Evolutionary conservation across 2,797 vertebrate genomes (phyloP).

Genomic region (Cichlasoma orientale): DNA sequence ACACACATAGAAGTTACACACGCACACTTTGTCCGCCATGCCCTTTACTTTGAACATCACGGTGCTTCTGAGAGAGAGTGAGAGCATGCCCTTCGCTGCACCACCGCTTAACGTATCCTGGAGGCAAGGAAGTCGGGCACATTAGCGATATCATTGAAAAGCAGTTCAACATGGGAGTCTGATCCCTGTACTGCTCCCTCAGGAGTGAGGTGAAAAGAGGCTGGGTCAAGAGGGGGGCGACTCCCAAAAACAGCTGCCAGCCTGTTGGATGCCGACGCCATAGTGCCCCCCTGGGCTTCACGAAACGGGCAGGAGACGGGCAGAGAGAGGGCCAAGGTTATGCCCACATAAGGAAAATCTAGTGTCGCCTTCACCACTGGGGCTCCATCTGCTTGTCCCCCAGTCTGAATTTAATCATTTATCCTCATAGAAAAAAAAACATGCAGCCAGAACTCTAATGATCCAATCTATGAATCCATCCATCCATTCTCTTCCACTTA

Average conservation of each 20-base stretch:
- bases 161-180: constrained; percentile 38
- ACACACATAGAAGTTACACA: constrained; percentile 7
- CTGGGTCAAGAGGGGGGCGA: constrained; percentile 53
- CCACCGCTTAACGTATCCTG: constrained; percentile 29
- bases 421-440: constrained; percentile 7
- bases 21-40: constrained; percentile 27
- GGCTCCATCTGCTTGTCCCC: constrained; percentile 72
- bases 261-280: constrained; percentile 73
- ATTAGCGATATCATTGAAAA: constrained; percentile 19
- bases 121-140: constrained; percentile 3
- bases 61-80: constrained; percentile 21
- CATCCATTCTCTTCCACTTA: too few species aligned
- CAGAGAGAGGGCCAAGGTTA: constrained; percentile 68
- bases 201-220: constrained; percentile 54
- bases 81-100: constrained; percentile 45
- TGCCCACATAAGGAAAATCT: constrained; percentile 61
- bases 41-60: constrained; percentile 23
- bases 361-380: constrained; percentile 60
- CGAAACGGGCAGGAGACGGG: constrained; percentile 49
- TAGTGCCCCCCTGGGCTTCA: constrained; percentile 66
- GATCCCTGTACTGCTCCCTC: constrained; percentile 46
- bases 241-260: constrained; percentile 79
- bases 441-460: not conserved
- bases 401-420: constrained; percentile 28
- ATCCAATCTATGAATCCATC: not conserved